phyloP scores from a whole-genome alignment of 2,113 vertebrate species.

The Callaeas wilsoni region DNA sequence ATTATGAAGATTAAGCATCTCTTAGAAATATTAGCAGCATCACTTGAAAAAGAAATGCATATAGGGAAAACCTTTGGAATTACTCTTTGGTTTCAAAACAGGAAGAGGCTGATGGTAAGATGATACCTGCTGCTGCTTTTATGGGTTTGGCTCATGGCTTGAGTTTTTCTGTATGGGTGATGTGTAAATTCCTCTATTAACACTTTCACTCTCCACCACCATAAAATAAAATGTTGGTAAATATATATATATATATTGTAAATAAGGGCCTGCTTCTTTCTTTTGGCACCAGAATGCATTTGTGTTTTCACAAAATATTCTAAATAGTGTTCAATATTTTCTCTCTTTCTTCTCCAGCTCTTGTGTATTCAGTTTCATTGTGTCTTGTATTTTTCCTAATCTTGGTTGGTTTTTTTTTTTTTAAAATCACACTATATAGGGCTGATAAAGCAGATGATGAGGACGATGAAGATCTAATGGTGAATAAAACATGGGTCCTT shows the following conservation, averaged over 20 bases:
- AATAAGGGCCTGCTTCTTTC: background rate
- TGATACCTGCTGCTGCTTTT: background rate
- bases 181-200: background rate
- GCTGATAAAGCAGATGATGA: slow-evolving; percentile 90
- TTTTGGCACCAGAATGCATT: background rate
- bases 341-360: background rate
- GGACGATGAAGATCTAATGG: slow-evolving; percentile 90
- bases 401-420: background rate
- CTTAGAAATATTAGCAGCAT: background rate
- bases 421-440: slow-evolving; percentile 44
- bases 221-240: background rate
- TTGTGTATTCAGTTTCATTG: background rate
- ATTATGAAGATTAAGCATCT: background rate
- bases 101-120: background rate
- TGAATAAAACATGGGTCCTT: slow-evolving; percentile 96
- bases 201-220: background rate
- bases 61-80: background rate
- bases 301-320: background rate
- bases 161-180: background rate
- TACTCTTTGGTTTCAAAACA: background rate
- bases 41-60: background rate
- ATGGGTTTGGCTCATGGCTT: background rate
- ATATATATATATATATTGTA: background rate
- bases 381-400: slow-evolving; percentile 5
- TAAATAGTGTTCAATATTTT: background rate